Base-by-base conservation (phyloP, 2,113 vertebrate genomes). In the Vulpes lagopus region DNA sequence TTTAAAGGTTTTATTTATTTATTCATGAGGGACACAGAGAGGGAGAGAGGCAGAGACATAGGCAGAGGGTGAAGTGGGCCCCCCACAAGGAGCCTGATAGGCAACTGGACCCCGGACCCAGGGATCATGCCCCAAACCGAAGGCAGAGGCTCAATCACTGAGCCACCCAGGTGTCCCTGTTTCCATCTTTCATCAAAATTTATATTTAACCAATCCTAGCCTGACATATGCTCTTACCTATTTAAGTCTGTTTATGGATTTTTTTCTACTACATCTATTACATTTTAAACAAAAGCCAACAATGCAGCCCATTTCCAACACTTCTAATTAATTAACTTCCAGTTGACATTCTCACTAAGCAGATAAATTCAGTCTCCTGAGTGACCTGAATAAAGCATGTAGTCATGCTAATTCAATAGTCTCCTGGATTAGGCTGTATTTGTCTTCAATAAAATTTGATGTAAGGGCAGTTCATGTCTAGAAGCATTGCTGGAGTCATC, bases 301-400 rank as follows among this genome's bases (percentile, higher is more conserved):
- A n/a, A 8, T 27, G 14, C 38, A 90, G 55, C 32, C 38, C 30
- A 81, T 89, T 91, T 62, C 65, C 35, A 83, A 73, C 30, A 76
- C 53, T 81, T 11, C 43, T 84, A 78, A 87, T 83, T 93, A 87
- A 91, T 91, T 87, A 91, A 80, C n/a, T 85, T 80, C 84, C 51
- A 73, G 65, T 81, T 79, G 71, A 73, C 2, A 65, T 82, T 95
- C 55, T 73, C 20, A 86, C 35, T 79, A 80, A 74, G 9, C 5
- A 74, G 23, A n/a, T 59, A 80, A 74, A 67, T 92, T 57, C 49
- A 51, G 38, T 92, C 27, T 74, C 51, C 51, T 79, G 5, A 69
- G 51, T 80, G 55, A 95, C 25, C 62, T 80, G 32, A 94, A 67
- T 67, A 79, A 95, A 71, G 43, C 57, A 69, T 43, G 11, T 19